phyloP scores from a whole-genome alignment of 1,140 invertebrate genomes.

The Drosophila sp. region DNA sequence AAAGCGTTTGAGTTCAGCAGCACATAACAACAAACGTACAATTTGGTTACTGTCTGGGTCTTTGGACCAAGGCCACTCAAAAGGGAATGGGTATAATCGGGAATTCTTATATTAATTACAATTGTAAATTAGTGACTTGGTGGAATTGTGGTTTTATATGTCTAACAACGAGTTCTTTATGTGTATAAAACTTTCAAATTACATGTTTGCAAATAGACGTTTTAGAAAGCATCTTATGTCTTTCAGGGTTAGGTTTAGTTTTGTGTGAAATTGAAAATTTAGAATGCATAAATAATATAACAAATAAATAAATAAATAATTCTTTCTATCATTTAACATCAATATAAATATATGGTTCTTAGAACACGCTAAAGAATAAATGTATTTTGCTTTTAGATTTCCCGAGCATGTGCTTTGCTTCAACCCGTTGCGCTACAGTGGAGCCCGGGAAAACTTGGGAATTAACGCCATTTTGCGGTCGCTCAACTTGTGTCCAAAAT shows the following conservation, averaged over 20 bases:
- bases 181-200: too few relatives aligned
- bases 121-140: not conserved
- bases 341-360: too few relatives aligned
- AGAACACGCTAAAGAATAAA: not conserved
- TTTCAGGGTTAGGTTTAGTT: not conserved
- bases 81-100: constrained; percentile 3
- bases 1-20: constrained; percentile 4
- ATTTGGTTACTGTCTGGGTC: not conserved
- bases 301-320: too few relatives aligned
- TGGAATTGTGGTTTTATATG: not conserved
- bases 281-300: too few relatives aligned
- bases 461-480: constrained; percentile 93
- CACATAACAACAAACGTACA: not conserved
- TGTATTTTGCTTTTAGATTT: constrained; percentile 88
- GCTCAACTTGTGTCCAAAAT: constrained; percentile 92
- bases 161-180: too few relatives aligned
- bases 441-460: constrained; percentile 94
- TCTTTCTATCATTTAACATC: too few relatives aligned
- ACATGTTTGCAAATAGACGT: too few relatives aligned
- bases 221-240: too few relatives aligned
- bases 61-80: not conserved
- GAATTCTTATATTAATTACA: not conserved
- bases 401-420: constrained; percentile 94
- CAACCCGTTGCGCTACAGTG: constrained; percentile 93
- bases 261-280: not conserved